phyloP scores from a whole-genome alignment of 1,140 invertebrate species.

The Drosophila obscura region DNA sequence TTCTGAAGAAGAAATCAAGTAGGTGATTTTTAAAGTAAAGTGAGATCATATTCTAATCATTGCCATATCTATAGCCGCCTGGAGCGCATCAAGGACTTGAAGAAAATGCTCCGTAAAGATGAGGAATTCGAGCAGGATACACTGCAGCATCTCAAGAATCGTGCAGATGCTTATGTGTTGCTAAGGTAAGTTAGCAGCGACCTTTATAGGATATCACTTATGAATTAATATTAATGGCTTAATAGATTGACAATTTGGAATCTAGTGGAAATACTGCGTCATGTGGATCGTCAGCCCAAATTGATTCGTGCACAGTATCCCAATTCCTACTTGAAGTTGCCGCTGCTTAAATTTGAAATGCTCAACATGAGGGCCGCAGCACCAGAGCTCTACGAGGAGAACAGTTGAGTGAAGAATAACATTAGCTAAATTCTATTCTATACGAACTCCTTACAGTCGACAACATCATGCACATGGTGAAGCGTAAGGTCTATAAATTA shows the following conservation, averaged over 20 bases:
- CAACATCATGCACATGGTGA: slow-evolving; percentile 63
- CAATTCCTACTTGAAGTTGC: slow-evolving; percentile 71
- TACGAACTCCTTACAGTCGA: slow-evolving; percentile 49
- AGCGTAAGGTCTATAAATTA: slow-evolving; percentile 69
- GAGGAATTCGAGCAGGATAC: slow-evolving; percentile 33
- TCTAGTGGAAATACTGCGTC: slow-evolving; percentile 66
- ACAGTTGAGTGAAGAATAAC: slow-evolving; percentile 53
- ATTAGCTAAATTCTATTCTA: not conserved
- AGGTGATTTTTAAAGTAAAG: not conserved
- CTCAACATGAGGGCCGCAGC: slow-evolving; percentile 72
- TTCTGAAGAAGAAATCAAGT: slow-evolving; percentile 76
- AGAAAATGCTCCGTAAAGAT: slow-evolving; percentile 39
- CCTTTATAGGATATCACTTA: not conserved
- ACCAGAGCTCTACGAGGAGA: slow-evolving; percentile 72
- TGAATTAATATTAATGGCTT: not conserved
- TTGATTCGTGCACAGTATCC: slow-evolving; percentile 65
- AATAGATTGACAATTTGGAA: slow-evolving; percentile 69
- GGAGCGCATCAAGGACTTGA: slow-evolving; percentile 62
- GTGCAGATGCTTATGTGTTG: slow-evolving; percentile 67
- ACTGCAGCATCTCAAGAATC: slow-evolving; percentile 65
- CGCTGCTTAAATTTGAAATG: slow-evolving; percentile 79
- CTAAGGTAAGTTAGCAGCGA: slow-evolving; percentile 40
- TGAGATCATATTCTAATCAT: accelerated
- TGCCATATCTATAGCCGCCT: slow-evolving; percentile 43
- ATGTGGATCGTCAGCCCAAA: slow-evolving; percentile 68